phyloP scores from a whole-genome alignment of 2,113 vertebrate genomes.

The Caranx ignobilis region DNA sequence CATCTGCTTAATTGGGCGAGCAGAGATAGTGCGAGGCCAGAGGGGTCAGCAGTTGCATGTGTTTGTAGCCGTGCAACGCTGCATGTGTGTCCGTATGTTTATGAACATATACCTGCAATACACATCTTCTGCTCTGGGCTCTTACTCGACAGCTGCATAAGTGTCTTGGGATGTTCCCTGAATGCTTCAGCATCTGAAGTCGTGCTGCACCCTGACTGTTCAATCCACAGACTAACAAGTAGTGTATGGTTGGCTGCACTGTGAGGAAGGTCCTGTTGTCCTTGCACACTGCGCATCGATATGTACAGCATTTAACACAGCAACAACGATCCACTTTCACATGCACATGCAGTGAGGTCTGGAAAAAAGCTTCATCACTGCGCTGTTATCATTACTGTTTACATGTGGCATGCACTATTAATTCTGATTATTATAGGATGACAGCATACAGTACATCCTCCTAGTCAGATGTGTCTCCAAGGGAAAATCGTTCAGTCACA shows the following conservation, averaged over 20 bases:
- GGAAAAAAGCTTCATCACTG: background rate
- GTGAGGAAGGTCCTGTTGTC: background rate
- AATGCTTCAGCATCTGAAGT: background rate
- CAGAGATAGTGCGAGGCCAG: constrained; percentile 45
- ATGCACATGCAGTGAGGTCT: background rate
- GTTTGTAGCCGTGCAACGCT: background rate
- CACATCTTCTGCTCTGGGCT: constrained; percentile 2
- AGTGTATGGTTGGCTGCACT: background rate
- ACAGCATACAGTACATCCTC: too few species aligned
- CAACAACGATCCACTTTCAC: background rate
- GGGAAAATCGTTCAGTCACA: too few species aligned
- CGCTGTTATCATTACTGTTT: background rate
- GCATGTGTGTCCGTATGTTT: constrained; percentile 19
- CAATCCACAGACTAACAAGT: constrained; percentile 8
- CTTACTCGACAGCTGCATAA: background rate
- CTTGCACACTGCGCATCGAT: constrained; percentile 4
- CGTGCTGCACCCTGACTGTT: constrained; percentile 5
- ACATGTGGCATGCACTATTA: background rate
- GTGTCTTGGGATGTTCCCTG: constrained; percentile 12
- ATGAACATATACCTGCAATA: constrained; percentile 17
- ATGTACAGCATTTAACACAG: background rate
- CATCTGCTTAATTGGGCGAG: constrained; percentile 65
- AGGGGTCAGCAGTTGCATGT: constrained; percentile 50
- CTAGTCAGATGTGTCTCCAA: too few species aligned
- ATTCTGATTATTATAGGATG: too few species aligned